Evolutionary conservation across 2,113 vertebrate genomes (phyloP), one percentile per base, ranked within the genome.

Genomic region (Progne subis): DNA sequence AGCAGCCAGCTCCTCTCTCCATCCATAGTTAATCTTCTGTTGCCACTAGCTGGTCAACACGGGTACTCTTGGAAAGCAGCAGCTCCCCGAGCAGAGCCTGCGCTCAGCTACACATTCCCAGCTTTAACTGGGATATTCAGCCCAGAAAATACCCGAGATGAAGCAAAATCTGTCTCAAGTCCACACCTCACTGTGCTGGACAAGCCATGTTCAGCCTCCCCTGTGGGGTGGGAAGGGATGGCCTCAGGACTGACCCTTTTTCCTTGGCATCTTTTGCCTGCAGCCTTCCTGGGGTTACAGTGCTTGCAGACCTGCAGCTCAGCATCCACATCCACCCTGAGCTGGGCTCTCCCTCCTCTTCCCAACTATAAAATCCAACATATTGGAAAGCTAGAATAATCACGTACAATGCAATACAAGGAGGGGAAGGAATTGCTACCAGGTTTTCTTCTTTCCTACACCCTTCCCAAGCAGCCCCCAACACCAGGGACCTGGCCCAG

Each of bases 1-100:
- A 49, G 80, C 44, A 71, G 7, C 5, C 28, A 32, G 64, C 86
- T 92, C 91, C 90, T 87, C 77, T 82, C 53, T 31, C 94, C 43
- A 46, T 29, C 95, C 57, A 98, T 97, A 98, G 96, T 96, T 98
- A 98, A 98, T 98, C 97, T 97, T 98, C 96, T 97, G 97, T 98
- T 98, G 98, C 97, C 98, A 98, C 98, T 98, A 98, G 95, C 97
- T 98, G 98, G 98, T 97, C 98, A 98, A 90, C 59, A 1, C 13
- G 92, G 97, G 98, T 98, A 98, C 96, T 97, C 93, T 85, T 95
- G 96, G 76, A 90, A 97, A 97, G 89, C 53, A 71, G 63, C 82
- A 88, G 72, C 69, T 96, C 94, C 52, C 79, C 0, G 31, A 84
- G 60, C 31, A 90, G 81, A 90, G 64, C 18, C 46, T 68, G 32